Percentiles rank a stretch among this genome's conserved stretches.
phyloP scores from a whole-genome alignment of 2,888 invertebrate genomes.

The Drosophila monieri region DNA sequence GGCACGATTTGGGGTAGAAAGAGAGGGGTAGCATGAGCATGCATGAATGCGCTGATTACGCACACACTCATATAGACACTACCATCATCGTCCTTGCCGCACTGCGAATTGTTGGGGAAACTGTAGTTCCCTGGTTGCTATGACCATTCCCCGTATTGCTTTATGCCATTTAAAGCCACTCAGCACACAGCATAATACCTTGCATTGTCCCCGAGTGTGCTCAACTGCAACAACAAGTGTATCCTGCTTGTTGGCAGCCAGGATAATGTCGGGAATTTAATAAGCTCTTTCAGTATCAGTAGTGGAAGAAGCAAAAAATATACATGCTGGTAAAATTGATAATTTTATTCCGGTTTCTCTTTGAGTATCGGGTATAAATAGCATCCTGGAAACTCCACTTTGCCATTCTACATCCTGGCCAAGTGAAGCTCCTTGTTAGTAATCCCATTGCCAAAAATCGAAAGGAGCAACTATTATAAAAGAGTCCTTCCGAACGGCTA shows the following conservation, averaged over 20 bases:
- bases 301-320: too few species aligned
- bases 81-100: conserved; percentile 26
- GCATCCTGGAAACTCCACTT: background rate
- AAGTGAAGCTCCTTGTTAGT: background rate
- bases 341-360: background rate
- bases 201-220: conserved; percentile 35
- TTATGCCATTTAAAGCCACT: conserved; percentile 60
- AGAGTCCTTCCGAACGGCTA: conserved; percentile 1
- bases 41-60: conserved; percentile 59
- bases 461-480: conserved; percentile 5
- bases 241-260: conserved; percentile 11
- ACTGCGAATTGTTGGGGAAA: conserved; percentile 50
- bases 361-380: background rate
- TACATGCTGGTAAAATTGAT: conserved; percentile 7
- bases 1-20: background rate
- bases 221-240: conserved; percentile 7
- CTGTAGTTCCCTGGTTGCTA: conserved; percentile 37
- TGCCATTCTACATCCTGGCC: background rate
- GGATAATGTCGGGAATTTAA: conserved; percentile 25
- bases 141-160: conserved; percentile 10
- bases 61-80: conserved; percentile 18
- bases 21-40: conserved; percentile 26
- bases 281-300: conserved; percentile 10
- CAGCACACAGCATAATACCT: conserved; percentile 43
- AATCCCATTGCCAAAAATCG: background rate